phyloP scores from a whole-genome alignment of 2,888 invertebrate species.

The Labia minor region DNA sequence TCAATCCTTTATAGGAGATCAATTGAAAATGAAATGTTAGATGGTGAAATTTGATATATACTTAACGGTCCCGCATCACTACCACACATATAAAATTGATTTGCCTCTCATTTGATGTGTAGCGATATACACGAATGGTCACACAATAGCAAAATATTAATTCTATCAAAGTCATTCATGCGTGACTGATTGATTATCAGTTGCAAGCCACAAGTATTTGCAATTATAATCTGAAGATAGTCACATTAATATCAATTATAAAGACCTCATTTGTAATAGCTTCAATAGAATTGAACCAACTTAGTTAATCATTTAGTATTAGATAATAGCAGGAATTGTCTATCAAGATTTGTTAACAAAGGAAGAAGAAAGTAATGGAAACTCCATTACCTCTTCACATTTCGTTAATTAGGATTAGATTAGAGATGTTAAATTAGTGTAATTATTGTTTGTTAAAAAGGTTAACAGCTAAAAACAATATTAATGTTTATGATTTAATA shows the following conservation, averaged over 20 bases:
- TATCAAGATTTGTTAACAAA: background rate
- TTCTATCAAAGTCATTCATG: slow-evolving; percentile 3
- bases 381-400: background rate
- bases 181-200: slow-evolving; percentile 8
- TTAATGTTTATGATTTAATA: no score
- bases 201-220: slow-evolving; percentile 4
- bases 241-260: slow-evolving; percentile 4
- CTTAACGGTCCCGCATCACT: background rate
- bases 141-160: slow-evolving; percentile 8
- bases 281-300: background rate
- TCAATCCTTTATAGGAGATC: no score
- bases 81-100: background rate
- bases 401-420: background rate
- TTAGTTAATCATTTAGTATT: background rate
- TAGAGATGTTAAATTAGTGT: no score
- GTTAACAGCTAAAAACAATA: no score
- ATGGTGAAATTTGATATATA: background rate
- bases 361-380: background rate
- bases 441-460: no score
- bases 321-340: background rate
- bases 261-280: background rate
- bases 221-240: slow-evolving; percentile 7
- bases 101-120: background rate
- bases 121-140: background rate
- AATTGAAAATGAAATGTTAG: background rate